Base-by-base conservation (phyloP, 2,888 invertebrate species). In the Nomada fucata region DNA sequence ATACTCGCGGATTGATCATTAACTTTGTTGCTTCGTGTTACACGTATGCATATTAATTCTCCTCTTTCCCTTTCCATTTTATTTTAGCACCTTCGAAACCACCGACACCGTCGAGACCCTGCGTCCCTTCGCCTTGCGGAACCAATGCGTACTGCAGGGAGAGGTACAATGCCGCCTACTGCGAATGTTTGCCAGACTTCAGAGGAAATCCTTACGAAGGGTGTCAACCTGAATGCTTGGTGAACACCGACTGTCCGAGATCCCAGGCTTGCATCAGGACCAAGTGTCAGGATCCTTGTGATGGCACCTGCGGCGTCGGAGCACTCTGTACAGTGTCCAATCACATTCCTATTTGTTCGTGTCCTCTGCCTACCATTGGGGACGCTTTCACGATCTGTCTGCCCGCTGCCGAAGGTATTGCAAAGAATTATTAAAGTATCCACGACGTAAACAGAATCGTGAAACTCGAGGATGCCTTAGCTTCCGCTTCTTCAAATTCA, bases 281-380 rank as follows among this genome's bases (percentile, higher is more conserved):
- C 77, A 96, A 95, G 93, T 97, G 97, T 91, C 94, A 95, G 91
- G 96, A 97, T 92, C 96, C 97, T 68, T 97, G 97, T 88, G 95
- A 95, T 68, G 97, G 97, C 59, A 95, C 96, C 61, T 98, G 98
- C 90, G 98, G 97, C 55, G 94, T 95, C 55, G 96, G 96, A 91
- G 96, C 97, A 7, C 94, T 95, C 86, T 95, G 96, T 94, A 96
- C 96, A 26, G 95, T 97, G 9, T 95, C 96, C 68, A 96, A 96
- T 88, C 97, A 97, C 91, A 94, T 96, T 84, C 97, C 97, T 7
- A 96, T 96, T 85, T 98, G 98, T 92, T 95, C 95, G 71, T 97
- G 97, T 89, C 94, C 95, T 13, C 90, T 94, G 64, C 96, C 96
- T 85, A 96, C 95, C 90, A 94, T 96, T n/a, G 97, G 97, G 44